Base-by-base conservation (phyloP, 2,113 vertebrate species). In the Agelaius tricolor region DNA sequence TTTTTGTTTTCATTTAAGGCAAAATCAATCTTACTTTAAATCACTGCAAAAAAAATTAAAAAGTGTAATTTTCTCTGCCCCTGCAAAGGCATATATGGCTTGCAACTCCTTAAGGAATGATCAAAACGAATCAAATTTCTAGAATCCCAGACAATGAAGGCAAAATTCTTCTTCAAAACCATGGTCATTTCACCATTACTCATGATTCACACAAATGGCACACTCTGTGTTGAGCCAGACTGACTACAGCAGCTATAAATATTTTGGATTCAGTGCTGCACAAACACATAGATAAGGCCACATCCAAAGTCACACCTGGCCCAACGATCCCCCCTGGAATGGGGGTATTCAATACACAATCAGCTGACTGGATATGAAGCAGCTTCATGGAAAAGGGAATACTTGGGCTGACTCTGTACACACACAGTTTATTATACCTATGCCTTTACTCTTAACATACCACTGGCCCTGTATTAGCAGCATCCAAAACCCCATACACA, bases 1-100 rank as follows among this genome's bases (percentile, higher is more conserved):
- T 61, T 83, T 68, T 74, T 37, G 37, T 37, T 37, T 31, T 21
- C 2, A 63, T 65, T 82, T 78, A 75, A 87, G 57, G 23, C 46
- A 87, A 84, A 85, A n/a, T 5, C 54, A 87, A 93, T 43, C 39
- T 89, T 95, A 85, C 39, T 89, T 82, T 35, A 96, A 89, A 87
- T 62, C 44, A 49, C 2, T 79, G 30, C 14, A 72, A 91, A 65
- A 66, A 39, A 28, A 49, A 10, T 20, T 4, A 11, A 31, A 15
- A 91, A 41, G 33, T 24, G 30, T 55, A 3, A 74, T 79, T 89
- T 91, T 58, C 63, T 68, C 76, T 68, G 52, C 85, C 76, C 81
- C 37, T 44, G 77, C 27, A 87, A 84, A 10, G 27, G 67, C 35
- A 87, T 41, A 66, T 59, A 90, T 49, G 65, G 78, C 62, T 94